These are phyloP conservation scores for Elysia crispata DNA, from an alignment of 2,888 invertebrate species.

Conservation along the genomic window DNA sequence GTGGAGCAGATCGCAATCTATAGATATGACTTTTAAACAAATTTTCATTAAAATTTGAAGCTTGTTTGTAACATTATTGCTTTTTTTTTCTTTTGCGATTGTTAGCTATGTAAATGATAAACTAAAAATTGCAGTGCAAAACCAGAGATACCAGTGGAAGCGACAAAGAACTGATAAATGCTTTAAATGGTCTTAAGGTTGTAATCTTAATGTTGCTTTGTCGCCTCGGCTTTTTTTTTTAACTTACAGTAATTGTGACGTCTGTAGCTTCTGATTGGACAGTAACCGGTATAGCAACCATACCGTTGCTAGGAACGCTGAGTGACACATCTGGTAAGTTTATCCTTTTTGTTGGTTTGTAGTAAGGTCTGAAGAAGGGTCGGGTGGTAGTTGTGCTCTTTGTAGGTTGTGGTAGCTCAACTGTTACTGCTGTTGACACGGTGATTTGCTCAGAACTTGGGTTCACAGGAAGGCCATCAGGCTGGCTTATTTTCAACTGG, in stretches of 20 bases:
- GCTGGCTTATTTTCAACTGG: constrained; percentile 70
- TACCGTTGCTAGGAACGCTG: constrained; percentile 60
- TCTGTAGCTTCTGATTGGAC: constrained; percentile 63
- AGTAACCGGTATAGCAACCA: constrained; percentile 60
- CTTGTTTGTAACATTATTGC: too few species aligned
- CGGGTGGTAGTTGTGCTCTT: constrained; percentile 36
- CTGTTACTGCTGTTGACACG: constrained; percentile 56
- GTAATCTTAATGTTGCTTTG: too few species aligned
- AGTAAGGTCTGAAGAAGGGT: constrained; percentile 20
- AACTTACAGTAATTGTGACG: constrained; percentile 58
- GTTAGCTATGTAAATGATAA: too few species aligned
- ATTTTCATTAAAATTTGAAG: neutral
- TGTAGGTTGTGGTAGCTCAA: constrained; percentile 18
- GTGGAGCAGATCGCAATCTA: neutral
- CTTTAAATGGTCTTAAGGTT: too few species aligned
- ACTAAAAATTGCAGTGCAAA: too few species aligned
- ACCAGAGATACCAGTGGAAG: too few species aligned
- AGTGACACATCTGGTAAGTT: constrained; percentile 54
- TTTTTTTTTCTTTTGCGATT: too few species aligned
- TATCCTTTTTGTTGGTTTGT: constrained; percentile 34
- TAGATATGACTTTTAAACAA: neutral
- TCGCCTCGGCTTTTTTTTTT: neutral
- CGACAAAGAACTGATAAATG: too few species aligned
- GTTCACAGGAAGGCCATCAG: constrained; percentile 69
- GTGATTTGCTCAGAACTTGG: constrained; percentile 52